Evolutionary conservation across 1,140 invertebrate genomes (phyloP), one percentile per base, ranked within the genome.

Genomic region (Paralvinella palmiformis): DNA sequence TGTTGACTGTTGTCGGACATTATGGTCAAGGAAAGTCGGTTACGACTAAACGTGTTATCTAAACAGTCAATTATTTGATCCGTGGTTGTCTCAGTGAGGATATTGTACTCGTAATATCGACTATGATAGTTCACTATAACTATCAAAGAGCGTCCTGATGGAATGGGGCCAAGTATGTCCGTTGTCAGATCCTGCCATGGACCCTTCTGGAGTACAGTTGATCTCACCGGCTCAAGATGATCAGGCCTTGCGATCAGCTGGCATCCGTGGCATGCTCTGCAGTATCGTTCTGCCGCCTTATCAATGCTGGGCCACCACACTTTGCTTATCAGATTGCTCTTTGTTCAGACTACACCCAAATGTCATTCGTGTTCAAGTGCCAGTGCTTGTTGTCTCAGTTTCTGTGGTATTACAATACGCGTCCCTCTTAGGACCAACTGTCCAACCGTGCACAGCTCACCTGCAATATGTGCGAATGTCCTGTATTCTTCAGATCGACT

Each of bases 271-370:
- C 75, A 74, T 13, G 58, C 13, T 44, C 66, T 71, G 2, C 69
- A 65, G 22, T 59, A 69, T 31, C 65, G 61, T 64, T 80, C 74
- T 7, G 68, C 68, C 31, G 71, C 57, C 22, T 29, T 64, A 52
- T 79, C 74, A 22, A 80, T 74, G 27, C 63, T 55, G 48, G 69
- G 69, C 73, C 72, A 80, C 77, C 79, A 80, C 15, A 79, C 73
- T 67, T 78, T 78, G 15, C 56, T 35, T 66, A 74, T 50, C 52
- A 76, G 59, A 15, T 62, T 48, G 24, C 61, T 32, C 58, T 76
- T 76, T 66, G 73, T 77, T 50, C 58, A 31, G 35, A 66, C 62
- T 4, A 72, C 71, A 6, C 74, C 73, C 6, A 65, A 62, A 62
- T 76, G 74, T 24, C 68, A 69, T 66, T 76, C 73, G 62, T 74